Evolutionary conservation across 2,888 invertebrate genomes (phyloP), one percentile per base, ranked within the genome.

Genomic region (Meghimatium bilineatum): DNA sequence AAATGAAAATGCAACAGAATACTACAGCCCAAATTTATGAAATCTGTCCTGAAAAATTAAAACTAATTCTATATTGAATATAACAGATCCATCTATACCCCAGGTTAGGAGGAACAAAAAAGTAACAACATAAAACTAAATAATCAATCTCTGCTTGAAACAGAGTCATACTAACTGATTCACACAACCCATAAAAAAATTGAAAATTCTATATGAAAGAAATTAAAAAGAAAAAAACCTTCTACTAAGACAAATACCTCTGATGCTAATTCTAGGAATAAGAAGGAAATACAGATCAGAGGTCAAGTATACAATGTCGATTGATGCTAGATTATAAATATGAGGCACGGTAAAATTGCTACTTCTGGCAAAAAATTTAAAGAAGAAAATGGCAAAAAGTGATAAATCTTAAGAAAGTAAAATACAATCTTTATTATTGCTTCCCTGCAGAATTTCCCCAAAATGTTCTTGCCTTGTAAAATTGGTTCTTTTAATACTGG

Each of bases 341-440:
- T 82, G 82, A 82, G 82, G 82, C 82, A 82, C 82, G 36, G 75
- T 75, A 63, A 74, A 74, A 82, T 82, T 82, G 82, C 82, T 82
- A 82, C 74, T 82, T 82, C 66, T 82, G 81, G 75, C 75, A 82
- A 52, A 72, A 75, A 60, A 72, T 82, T 44, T 67, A 75, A 75
- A 49, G 72, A 80, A 56, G 75, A 63, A 74, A 29, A 44, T 29
- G 60, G 38, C 60, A 80, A 72, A 80, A 80, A n/a, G 74, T 80
- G 80, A 72, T 36, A 69, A 80, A 44, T n/a, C 34, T 20, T 20
- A 20, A 76, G 34, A 77, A 77, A 78, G 67, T 78, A 78, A 66
- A 63, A 67, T 66, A 44, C 49, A 29, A 72, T 49, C n/a, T 44
- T 23, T 49, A 44, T 17, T 44, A n/a, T 49, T 8, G 26, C 38